Evolutionary conservation across 2,797 vertebrate species (phyloP), one percentile per base, ranked within the genome.

Genomic region (Malacoctenus gilli): DNA sequence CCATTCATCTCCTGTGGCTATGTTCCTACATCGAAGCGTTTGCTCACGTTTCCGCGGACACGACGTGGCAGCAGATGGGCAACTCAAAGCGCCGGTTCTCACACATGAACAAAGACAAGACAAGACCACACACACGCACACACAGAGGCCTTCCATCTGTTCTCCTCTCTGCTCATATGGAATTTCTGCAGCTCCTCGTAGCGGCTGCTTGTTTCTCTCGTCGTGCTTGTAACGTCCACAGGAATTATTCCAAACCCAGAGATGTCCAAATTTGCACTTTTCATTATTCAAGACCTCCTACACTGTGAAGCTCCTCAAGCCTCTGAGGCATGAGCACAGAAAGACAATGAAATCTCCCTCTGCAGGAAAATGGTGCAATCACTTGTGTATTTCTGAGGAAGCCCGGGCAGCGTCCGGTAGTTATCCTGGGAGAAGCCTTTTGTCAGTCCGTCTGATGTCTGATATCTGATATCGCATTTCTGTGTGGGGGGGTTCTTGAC

Each of bases 271-370:
- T 59, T 8, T 65, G 58, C 38, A 38, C 55, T 61, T 49, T 49
- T 42, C 67, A 50, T 63, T 74, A 73, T 71, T 58, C 73, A 23
- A 47, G 54, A 58, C 59, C 55, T 63, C 40, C 48, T 44, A 59
- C 37, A 28, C 16, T 58, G 23, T 34, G 15, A 4, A 23, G 22
- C 22, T 23, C 35, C 13, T 30, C 51, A 50, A 39, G 41, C 48
- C 42, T 53, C 51, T 22, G 8, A 13, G 22, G 67, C 58, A 57
- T 53, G 52, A 55, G 56, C 39, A 37, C 16, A 39, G 5, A 32
- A 37, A 41, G 47, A 47, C 30, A 40, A 59, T 23, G 22, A 23
- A n/a, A n/a, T n/a, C n/a, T n/a, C n/a, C n/a, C n/a, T n/a, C n/a
- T n/a, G n/a, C n/a, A n/a, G n/a, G n/a, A n/a, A n/a, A n/a, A n/a